These are phyloP conservation scores for Platyscapa corneri DNA, from an alignment of 1,140 invertebrate species.

Conservation along the genomic window DNA sequence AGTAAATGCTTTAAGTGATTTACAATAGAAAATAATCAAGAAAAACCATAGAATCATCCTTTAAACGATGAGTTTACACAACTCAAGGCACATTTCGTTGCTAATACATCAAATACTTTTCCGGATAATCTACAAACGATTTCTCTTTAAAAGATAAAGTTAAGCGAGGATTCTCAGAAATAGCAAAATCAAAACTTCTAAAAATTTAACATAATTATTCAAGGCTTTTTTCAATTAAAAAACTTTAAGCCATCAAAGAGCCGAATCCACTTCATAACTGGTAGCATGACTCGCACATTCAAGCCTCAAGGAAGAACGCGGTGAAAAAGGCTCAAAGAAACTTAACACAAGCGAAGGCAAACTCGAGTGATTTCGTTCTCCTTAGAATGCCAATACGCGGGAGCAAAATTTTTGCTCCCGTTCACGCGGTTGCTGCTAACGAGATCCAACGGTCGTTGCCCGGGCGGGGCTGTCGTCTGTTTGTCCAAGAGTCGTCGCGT, in stretches of 20 bases:
- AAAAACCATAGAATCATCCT: neutral
- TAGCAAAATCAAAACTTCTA: neutral
- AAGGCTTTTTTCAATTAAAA: neutral
- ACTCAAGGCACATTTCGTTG: neutral
- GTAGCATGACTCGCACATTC: neutral
- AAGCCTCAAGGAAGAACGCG: neutral
- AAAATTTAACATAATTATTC: neutral
- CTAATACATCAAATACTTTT: neutral
- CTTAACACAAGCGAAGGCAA: too few species aligned
- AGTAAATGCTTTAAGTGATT: neutral
- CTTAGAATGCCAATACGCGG: neutral
- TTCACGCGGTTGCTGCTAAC: neutral
- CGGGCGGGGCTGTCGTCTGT: neutral
- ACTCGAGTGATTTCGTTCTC: neutral
- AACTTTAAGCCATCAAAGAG: neutral
- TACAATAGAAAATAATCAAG: neutral
- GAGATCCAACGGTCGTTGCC: neutral
- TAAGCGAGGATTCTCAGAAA: neutral
- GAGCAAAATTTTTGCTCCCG: neutral
- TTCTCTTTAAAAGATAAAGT: neutral
- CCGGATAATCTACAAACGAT: neutral
- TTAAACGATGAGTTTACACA: neutral
- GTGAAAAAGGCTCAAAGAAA: too few species aligned
- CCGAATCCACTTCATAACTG: neutral
- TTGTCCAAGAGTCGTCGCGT: conserved; percentile 22